Conservation (phyloP, 2,113 vertebrate species). For the Marmota monax region DNA sequence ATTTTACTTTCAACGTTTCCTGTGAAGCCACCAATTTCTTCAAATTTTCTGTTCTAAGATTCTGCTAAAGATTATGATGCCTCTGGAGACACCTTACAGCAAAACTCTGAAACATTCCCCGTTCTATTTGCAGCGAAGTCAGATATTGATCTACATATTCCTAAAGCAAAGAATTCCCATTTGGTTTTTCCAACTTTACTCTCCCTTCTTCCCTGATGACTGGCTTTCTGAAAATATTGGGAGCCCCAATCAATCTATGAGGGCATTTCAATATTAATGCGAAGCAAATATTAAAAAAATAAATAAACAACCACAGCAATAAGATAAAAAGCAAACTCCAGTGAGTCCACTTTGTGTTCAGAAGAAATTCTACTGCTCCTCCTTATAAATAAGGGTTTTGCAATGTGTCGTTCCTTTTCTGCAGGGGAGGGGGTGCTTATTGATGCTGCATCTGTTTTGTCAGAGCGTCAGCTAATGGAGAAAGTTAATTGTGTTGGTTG, state of each 20-base stretch:
- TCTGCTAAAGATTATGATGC: neutral
- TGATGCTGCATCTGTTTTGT: conserved; percentile 94
- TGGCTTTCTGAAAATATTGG: conserved; percentile 36
- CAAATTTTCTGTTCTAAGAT: neutral
- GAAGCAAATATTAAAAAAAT: conserved; percentile 41
- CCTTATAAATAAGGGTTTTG: conserved; percentile 91
- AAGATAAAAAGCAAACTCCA: conserved; percentile 56
- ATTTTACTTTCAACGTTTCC: neutral
- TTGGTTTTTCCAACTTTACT: neutral
- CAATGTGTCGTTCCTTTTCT: conserved; percentile 89
- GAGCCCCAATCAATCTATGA: neutral
- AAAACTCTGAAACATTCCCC: neutral
- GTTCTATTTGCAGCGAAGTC: neutral
- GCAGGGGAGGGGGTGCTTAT: conserved; percentile 88
- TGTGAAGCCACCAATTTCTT: neutral
- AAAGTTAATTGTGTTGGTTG: conserved; percentile 98
- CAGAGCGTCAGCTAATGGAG: conserved; percentile 93
- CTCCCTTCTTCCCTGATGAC: neutral
- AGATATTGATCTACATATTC: neutral
- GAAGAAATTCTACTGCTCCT: conserved; percentile 87
- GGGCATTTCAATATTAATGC: neutral
- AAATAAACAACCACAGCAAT: neutral
- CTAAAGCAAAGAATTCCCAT: neutral
- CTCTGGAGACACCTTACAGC: neutral
- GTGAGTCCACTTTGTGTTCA: conserved; percentile 58